These are phyloP conservation scores for Neocrepidodera transversa DNA, from an alignment of 2,888 invertebrate genomes.

Conservation along the genomic window DNA sequence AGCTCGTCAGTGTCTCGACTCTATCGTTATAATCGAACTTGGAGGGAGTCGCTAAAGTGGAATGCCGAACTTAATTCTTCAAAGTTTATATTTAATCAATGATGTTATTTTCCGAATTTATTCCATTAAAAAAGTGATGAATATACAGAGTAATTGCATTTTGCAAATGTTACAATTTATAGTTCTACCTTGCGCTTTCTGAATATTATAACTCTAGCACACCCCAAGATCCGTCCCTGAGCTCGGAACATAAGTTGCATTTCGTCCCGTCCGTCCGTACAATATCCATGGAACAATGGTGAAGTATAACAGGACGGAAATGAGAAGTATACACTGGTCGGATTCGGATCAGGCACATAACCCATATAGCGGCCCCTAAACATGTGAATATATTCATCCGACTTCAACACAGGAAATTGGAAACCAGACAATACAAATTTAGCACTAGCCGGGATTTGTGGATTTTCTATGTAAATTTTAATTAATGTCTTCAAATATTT, in stretches of 20 bases:
- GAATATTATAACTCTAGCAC: too few relatives aligned
- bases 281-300: constrained; percentile 38
- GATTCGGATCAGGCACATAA: constrained; percentile 29
- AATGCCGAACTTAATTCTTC: too few relatives aligned
- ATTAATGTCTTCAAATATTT: constrained; percentile 44
- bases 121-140: too few relatives aligned
- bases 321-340: constrained; percentile 46
- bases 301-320: constrained; percentile 55
- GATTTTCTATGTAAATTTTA: constrained; percentile 46
- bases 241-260: not conserved
- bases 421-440: constrained; percentile 56
- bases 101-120: too few relatives aligned
- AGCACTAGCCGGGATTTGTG: constrained; percentile 42
- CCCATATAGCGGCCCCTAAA: constrained; percentile 37
- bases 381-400: constrained; percentile 42
- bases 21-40: too few relatives aligned
- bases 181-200: too few relatives aligned
- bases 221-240: too few relatives aligned
- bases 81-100: too few relatives aligned
- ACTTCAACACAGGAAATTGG: constrained; percentile 55
- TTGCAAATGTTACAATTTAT: too few relatives aligned
- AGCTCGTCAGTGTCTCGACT: too few relatives aligned
- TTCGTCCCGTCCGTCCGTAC: constrained; percentile 3
- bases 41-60: too few relatives aligned
- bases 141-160: too few relatives aligned